Conservation (phyloP, 1,140 invertebrate species). For the Calliopsis andreniformis region DNA sequence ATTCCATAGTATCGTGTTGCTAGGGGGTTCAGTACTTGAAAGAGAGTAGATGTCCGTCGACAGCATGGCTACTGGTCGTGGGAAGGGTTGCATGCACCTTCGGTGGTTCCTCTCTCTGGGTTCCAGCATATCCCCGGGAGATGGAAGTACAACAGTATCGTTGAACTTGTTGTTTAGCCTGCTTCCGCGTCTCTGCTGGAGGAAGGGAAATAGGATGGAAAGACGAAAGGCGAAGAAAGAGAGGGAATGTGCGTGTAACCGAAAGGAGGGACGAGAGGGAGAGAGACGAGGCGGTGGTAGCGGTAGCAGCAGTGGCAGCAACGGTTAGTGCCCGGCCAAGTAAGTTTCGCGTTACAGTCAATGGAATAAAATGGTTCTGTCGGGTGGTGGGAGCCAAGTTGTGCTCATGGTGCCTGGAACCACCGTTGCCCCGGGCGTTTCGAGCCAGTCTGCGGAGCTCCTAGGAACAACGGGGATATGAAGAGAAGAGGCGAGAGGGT, state of each 20-base stretch:
- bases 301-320: conserved; percentile 46
- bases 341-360: conserved; percentile 75
- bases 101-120: conserved; percentile 55
- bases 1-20: neutral
- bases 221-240: conserved; percentile 13
- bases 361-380: conserved; percentile 74
- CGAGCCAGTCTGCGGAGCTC: conserved; percentile 58
- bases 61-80: conserved; percentile 39
- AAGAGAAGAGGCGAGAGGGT: conserved; percentile 58
- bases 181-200: conserved; percentile 60
- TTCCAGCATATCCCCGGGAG: conserved; percentile 53
- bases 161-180: conserved; percentile 71
- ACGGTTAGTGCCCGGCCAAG: conserved; percentile 68
- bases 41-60: conserved; percentile 27
- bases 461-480: conserved; percentile 63
- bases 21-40: conserved; percentile 13
- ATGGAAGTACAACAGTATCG: conserved; percentile 59
- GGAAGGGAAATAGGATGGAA: conserved; percentile 9
- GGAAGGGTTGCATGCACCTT: conserved; percentile 58
- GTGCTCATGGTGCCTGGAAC: conserved; percentile 61
- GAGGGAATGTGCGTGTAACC: conserved; percentile 1
- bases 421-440: conserved; percentile 70
- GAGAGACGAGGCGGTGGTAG: conserved; percentile 9
- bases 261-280: conserved; percentile 28
- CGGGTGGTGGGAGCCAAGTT: conserved; percentile 65